Evolutionary conservation across 2,888 invertebrate species (phyloP).

Genomic region (Nematopogon swammerdamellus): DNA sequence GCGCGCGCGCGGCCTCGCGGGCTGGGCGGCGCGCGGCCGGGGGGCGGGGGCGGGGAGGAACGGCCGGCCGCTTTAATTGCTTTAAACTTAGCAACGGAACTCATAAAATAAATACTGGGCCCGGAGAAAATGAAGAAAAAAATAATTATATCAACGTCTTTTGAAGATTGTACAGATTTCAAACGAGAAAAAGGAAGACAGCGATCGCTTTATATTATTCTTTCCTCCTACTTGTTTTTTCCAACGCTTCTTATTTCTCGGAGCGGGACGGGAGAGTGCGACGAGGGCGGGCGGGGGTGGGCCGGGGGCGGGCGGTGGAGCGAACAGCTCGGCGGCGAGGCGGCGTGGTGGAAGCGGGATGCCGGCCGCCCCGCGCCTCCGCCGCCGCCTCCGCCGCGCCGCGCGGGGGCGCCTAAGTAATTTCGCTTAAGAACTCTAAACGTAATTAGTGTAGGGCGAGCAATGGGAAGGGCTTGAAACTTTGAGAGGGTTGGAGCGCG

Average conservation of each 20-base stretch:
- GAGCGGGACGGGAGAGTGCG: slow-evolving; percentile 36
- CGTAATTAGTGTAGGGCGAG: slow-evolving; percentile 66
- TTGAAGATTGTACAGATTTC: slow-evolving; percentile 54
- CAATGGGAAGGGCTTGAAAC: slow-evolving; percentile 60
- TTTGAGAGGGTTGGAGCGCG: slow-evolving; percentile 59
- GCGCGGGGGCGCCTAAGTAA: slow-evolving; percentile 56
- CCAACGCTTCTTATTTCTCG: slow-evolving; percentile 53
- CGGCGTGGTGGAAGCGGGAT: slow-evolving; percentile 7
- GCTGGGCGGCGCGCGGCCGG: slow-evolving; percentile 6
- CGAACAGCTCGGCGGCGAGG: slow-evolving; percentile 41
- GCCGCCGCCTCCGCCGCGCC: not conserved
- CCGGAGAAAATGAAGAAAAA: slow-evolving; percentile 51
- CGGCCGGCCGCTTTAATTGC: slow-evolving; percentile 44
- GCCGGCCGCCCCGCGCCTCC: slow-evolving; percentile 1
- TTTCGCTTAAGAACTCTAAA: slow-evolving; percentile 68
- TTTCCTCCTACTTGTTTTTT: slow-evolving; percentile 53
- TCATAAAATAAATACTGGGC: slow-evolving; percentile 33
- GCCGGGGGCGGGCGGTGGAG: slow-evolving; percentile 28
- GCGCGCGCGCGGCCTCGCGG: slow-evolving; percentile 5
- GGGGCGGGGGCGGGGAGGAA: slow-evolving; percentile 15
- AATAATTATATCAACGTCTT: slow-evolving; percentile 56
- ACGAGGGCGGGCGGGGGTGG: slow-evolving; percentile 21
- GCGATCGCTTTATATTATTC: slow-evolving; percentile 46
- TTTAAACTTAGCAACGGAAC: slow-evolving; percentile 55
- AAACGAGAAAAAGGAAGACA: slow-evolving; percentile 39